Percentiles rank a stretch among this genome's conserved stretches.
Conservation (phyloP, 1,140 invertebrate species). For the Caenorhabditis brenneri region DNA sequence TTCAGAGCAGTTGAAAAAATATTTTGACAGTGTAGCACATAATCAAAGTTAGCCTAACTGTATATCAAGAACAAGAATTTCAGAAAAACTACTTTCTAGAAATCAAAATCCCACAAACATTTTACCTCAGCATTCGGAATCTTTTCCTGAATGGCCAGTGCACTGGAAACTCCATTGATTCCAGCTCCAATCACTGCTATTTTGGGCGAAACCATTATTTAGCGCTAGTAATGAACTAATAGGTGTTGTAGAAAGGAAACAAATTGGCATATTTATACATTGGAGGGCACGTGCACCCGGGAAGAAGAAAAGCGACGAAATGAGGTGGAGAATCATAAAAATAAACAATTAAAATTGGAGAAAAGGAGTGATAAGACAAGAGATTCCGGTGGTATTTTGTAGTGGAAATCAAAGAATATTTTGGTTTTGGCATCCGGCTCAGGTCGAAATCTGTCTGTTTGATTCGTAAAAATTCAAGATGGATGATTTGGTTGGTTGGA, state of each 20-base stretch:
- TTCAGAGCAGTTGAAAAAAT: background rate
- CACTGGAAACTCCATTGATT: conserved; percentile 48
- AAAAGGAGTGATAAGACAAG: background rate
- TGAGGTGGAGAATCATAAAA: background rate
- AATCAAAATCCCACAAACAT: background rate
- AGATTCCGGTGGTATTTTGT: no score
- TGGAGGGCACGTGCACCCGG: no score
- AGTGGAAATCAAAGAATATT: no score
- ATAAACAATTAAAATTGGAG: background rate
- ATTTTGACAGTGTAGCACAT: background rate
- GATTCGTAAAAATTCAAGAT: no score
- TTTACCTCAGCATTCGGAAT: conserved; percentile 28
- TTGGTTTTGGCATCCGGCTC: no score
- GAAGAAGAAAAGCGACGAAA: no score
- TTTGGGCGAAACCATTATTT: background rate
- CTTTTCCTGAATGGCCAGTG: conserved; percentile 39
- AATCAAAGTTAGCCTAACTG: background rate
- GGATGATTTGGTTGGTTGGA: no score
- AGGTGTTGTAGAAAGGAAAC: no score
- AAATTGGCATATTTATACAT: no score
- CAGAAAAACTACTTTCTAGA: background rate
- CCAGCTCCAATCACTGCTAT: conserved; percentile 51
- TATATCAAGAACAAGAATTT: background rate
- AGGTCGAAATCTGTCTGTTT: no score
- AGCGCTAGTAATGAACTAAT: no score